These are phyloP conservation scores for Tinea pellionella DNA, from an alignment of 2,888 invertebrate species.

Conservation along the genomic window DNA sequence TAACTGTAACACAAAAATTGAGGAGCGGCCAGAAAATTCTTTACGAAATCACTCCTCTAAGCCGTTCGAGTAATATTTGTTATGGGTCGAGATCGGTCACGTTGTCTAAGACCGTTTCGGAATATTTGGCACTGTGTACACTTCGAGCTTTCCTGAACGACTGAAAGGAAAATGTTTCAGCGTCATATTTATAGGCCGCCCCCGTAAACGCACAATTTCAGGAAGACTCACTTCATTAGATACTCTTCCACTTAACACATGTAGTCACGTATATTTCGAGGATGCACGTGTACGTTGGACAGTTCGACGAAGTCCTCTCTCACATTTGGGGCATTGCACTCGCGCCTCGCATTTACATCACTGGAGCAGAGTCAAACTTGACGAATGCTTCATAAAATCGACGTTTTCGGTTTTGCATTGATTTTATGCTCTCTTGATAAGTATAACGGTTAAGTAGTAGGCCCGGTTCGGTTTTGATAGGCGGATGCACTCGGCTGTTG, in stretches of 20 bases:
- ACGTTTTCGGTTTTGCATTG: neutral
- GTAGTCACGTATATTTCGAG: slow-evolving; percentile 33
- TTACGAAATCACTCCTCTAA: slow-evolving; percentile 23
- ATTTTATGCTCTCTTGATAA: neutral
- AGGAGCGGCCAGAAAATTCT: slow-evolving; percentile 24
- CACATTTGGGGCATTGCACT: slow-evolving; percentile 9
- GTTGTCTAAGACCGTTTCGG: slow-evolving; percentile 25
- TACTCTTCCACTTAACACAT: slow-evolving; percentile 47
- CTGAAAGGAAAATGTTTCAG: slow-evolving; percentile 52
- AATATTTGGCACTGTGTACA: slow-evolving; percentile 48
- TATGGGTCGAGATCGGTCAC: slow-evolving; percentile 35
- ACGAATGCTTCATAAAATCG: neutral
- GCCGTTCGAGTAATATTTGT: slow-evolving; percentile 19
- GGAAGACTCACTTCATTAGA: slow-evolving; percentile 37
- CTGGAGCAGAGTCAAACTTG: too few relatives aligned
- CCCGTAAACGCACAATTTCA: slow-evolving; percentile 35
- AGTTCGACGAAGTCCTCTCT: slow-evolving; percentile 18
- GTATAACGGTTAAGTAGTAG: neutral
- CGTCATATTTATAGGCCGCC: slow-evolving; percentile 51
- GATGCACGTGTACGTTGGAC: neutral
- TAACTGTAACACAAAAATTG: slow-evolving; percentile 26
- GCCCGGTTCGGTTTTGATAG: neutral
- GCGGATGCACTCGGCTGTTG: slow-evolving; percentile 3
- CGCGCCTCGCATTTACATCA: neutral
- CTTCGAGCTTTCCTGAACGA: slow-evolving; percentile 53